These are phyloP conservation scores for Machimus rusticus DNA, from an alignment of 2,888 invertebrate genomes.

Conservation along the genomic window DNA sequence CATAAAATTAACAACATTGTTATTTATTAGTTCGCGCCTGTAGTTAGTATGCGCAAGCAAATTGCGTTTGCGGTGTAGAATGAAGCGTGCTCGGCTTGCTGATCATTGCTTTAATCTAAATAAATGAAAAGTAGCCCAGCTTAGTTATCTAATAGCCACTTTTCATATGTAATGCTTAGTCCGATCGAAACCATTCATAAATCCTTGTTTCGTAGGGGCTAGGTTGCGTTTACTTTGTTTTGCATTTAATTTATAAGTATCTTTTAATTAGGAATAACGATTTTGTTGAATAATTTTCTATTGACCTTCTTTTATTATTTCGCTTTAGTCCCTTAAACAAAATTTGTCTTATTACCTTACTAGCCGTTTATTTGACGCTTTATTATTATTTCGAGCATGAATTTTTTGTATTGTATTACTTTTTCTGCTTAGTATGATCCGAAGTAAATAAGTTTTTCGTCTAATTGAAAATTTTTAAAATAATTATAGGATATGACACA, in stretches of 20 bases:
- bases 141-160: neutral
- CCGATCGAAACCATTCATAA: neutral
- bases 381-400: neutral
- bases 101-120: neutral
- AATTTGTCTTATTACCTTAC: neutral
- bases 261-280: neutral
- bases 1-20: neutral
- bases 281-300: neutral
- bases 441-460: neutral
- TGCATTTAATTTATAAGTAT: neutral
- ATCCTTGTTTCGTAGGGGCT: neutral
- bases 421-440: neutral
- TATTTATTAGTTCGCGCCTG: neutral
- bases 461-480: neutral
- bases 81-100: neutral
- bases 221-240: neutral
- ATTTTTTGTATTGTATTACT: neutral
- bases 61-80: neutral
- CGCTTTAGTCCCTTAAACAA: neutral
- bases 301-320: neutral
- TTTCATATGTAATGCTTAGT: neutral
- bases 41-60: neutral
- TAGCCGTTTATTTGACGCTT: neutral
- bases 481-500: constrained; percentile 87
- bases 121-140: neutral